Evolutionary conservation across 1,140 invertebrate genomes (phyloP).

Genomic region (Globodera rostochiensis): DNA sequence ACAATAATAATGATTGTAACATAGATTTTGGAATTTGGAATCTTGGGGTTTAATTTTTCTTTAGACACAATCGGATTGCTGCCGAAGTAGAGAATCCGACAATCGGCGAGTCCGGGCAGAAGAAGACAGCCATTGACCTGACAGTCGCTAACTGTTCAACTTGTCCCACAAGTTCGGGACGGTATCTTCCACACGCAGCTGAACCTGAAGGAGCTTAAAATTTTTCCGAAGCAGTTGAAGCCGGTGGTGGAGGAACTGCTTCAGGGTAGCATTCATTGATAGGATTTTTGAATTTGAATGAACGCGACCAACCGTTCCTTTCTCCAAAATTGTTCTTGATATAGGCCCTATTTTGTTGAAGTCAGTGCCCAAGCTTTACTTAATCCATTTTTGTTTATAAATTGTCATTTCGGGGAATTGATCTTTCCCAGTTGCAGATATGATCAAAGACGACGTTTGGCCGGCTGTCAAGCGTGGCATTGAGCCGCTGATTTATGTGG

Average conservation of each 20-base stretch:
- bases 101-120: slow-evolving; percentile 25
- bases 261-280: slow-evolving; percentile 37
- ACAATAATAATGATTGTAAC: background rate
- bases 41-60: slow-evolving; percentile 17
- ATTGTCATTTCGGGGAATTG: too few relatives aligned
- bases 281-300: too few relatives aligned
- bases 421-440: slow-evolving; percentile 42
- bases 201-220: slow-evolving; percentile 56
- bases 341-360: too few relatives aligned
- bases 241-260: slow-evolving; percentile 61
- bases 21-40: too few relatives aligned
- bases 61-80: slow-evolving; percentile 57
- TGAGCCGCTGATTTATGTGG: slow-evolving; percentile 55
- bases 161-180: slow-evolving; percentile 56
- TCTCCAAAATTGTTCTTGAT: slow-evolving; percentile 21
- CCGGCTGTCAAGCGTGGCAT: slow-evolving; percentile 58
- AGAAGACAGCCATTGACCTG: slow-evolving; percentile 50
- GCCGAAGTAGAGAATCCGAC: slow-evolving; percentile 61
- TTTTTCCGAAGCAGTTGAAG: slow-evolving; percentile 58
- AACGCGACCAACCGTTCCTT: too few relatives aligned
- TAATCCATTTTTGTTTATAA: too few relatives aligned
- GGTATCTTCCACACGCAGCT: slow-evolving; percentile 61
- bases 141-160: slow-evolving; percentile 46
- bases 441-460: slow-evolving; percentile 65
- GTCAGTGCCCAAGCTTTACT: too few relatives aligned